Evolutionary conservation across 2,113 vertebrate genomes (phyloP), one percentile per base, ranked within the genome.

Genomic region (Channa maculata): DNA sequence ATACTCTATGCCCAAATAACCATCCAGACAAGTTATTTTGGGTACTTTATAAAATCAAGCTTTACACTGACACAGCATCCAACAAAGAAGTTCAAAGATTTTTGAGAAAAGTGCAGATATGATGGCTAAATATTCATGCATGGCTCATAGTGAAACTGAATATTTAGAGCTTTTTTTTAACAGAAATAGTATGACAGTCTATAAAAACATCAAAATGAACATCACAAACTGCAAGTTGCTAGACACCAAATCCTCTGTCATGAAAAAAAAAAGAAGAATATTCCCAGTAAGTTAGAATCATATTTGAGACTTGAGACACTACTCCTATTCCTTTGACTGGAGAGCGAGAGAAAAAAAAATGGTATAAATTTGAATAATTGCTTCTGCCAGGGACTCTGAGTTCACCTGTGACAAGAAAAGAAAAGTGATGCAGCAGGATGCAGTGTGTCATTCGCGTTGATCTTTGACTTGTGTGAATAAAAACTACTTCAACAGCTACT

Each of bases 321-420:
- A 71, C 69, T 69, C 36, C 11, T 8, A 45, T 58, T 77, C 37
- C 69, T 80, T 82, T 85, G 63, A 76, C 58, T 58, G 8, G 8
- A 55, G n/a, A 64, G 39, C 48, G 61, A 65, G 72, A 39, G 60
- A 80, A 61, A n/a, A 41, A 82, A 87, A 88, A 84, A 34, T 72
- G 61, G 77, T 77, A 90, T 78, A 76, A 54, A 87, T 89, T 85
- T 87, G 55, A 89, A 85, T 88, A 91, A 89, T 82, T n/a, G 36
- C 60, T 76, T 74, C 60, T 81, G 65, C 45, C 54, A 59, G 60
- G 65, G 72, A 83, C 63, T 53, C 65, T 51, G 76, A 82, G 86
- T 91, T 88, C 79, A 84, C 71, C 58, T 76, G 74, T 84, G 79
- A 90, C 80, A 86, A 71, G 84, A 58, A 43, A 85, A 41, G 63